Evolutionary conservation across 35 echinoderm and acorn worm genomes (phyloP).

Genomic region (Holothuria glaberrima): DNA sequence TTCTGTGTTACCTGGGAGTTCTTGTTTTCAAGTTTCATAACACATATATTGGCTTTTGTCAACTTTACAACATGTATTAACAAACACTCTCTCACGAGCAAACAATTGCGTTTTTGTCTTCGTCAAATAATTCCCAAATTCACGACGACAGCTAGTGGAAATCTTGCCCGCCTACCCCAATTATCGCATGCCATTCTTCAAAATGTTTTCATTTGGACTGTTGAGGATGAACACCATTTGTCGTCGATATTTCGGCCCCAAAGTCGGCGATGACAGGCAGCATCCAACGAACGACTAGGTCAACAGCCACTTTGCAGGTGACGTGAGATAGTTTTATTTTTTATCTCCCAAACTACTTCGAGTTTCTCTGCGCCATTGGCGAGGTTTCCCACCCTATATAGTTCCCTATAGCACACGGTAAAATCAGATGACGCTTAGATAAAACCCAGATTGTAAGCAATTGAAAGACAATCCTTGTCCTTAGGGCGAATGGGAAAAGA

Average conservation of each 20-base stretch:
- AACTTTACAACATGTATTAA: no score
- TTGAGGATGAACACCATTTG: neutral
- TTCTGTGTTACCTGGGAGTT: no score
- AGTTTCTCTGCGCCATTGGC: conserved; percentile 12
- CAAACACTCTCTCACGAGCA: no score
- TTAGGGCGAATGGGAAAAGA: conserved; percentile 53
- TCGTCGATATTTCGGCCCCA: neutral
- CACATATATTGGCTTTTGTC: no score
- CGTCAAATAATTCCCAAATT: neutral
- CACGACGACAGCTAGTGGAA: neutral
- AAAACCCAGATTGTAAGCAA: conserved; percentile 48
- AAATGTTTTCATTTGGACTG: conserved; percentile 11
- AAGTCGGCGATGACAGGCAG: neutral
- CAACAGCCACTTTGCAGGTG: conserved; percentile 40
- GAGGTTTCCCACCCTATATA: conserved; percentile 12
- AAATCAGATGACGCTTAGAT: conserved; percentile 22
- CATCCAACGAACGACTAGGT: neutral
- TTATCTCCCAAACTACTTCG: conserved; percentile 11
- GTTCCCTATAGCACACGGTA: conserved; percentile 1
- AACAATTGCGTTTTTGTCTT: no score
- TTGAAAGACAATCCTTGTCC: conserved; percentile 46
- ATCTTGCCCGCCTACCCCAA: conserved; percentile 18
- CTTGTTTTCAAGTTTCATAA: no score
- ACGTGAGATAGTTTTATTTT: conserved; percentile 18
- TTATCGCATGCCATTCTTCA: conserved; percentile 18